These are phyloP conservation scores for Malachius bipustulatus DNA, from an alignment of 2,888 invertebrate species.

Conservation along the genomic window DNA sequence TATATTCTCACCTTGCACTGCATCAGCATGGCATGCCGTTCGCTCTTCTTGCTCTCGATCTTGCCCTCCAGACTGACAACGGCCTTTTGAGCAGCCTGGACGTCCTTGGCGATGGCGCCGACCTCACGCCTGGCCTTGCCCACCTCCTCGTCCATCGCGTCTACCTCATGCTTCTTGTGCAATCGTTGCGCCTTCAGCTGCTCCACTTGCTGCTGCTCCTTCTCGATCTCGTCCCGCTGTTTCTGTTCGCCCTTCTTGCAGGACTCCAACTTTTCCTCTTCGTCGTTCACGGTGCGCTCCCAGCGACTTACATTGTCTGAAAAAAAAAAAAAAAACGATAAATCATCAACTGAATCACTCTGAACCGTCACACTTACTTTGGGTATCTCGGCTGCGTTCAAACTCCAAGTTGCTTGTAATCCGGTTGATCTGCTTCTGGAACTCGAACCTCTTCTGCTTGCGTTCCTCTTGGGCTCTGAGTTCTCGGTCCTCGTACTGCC, in stretches of 20 bases:
- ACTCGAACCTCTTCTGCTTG: conserved; percentile 87
- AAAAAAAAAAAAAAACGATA: conserved; percentile 15
- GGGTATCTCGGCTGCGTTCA: conserved; percentile 86
- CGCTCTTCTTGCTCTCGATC: conserved; percentile 82
- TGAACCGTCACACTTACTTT: conserved; percentile 47
- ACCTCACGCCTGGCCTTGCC: conserved; percentile 75
- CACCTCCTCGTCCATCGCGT: conserved; percentile 77
- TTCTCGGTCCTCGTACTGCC: conserved; percentile 97
- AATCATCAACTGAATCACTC: background rate
- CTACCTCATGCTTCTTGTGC: conserved; percentile 65
- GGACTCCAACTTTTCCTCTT: conserved; percentile 76
- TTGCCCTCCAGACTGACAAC: conserved; percentile 71
- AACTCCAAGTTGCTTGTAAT: conserved; percentile 93
- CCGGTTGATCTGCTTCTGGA: conserved; percentile 91
- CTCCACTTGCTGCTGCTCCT: conserved; percentile 75
- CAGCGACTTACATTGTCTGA: conserved; percentile 83
- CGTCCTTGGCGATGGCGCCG: conserved; percentile 75
- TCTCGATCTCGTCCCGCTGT: conserved; percentile 72
- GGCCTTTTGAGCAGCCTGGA: conserved; percentile 75
- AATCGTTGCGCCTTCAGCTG: conserved; percentile 66
- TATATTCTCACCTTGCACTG: conserved; percentile 71
- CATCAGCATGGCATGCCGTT: conserved; percentile 82
- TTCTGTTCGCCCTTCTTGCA: conserved; percentile 64
- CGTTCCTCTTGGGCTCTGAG: conserved; percentile 89
- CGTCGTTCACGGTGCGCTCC: conserved; percentile 85